Evolutionary conservation across 2,888 invertebrate species (phyloP), one percentile per base, ranked within the genome.

Genomic region (Chaitophorus viminalis): DNA sequence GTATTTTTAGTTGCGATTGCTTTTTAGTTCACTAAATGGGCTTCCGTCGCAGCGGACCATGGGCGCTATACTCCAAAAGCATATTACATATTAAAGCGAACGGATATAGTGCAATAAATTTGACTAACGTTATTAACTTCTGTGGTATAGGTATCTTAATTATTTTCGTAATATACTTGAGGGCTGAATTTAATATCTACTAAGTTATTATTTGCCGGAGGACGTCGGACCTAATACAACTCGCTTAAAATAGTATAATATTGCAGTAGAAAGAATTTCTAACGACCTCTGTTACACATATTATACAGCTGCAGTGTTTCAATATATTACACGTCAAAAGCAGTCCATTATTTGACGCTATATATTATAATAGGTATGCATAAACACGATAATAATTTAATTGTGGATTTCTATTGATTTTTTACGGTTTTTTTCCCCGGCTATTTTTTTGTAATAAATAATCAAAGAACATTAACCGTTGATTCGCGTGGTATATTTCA

Each of bases 21-120:
- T 75, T 83, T 79, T 60, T 72, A 18, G 75, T 75, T 14, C 1
- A 60, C 54, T 9, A 36, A 31, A 52, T 72, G 60, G 33, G 39
- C 84, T 76, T 65, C 84, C 29, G 68, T 39, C 36, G 17, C 52
- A 18, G 33, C n/a, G 2, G n/a, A 74, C 84, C 76, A 46, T 60
- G 31, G 84, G 65, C 84, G n/a, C 31, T 76, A 46, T 46, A 54
- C 76, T 84, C 39, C 17, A 31, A 65, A 84, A 84, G 46, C 36
- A 39, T 17, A 60, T 76, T 31, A 68, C 25, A 81, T 17, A 14
- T 18, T 72, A 70, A 14, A 8, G 33, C 36, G 36, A 25, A 82
- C 84, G 46, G 60, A 60, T 60, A 68, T 85, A 85, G 77, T 85
- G 65, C 77, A n/a, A 77, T 85, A 85, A 46, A 68, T 85, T 85